Percentiles rank a stretch among this genome's conserved stretches.
These are phyloP conservation scores for Lagodon rhomboides DNA, from an alignment of 2,797 vertebrate species.

Conservation along the genomic window DNA sequence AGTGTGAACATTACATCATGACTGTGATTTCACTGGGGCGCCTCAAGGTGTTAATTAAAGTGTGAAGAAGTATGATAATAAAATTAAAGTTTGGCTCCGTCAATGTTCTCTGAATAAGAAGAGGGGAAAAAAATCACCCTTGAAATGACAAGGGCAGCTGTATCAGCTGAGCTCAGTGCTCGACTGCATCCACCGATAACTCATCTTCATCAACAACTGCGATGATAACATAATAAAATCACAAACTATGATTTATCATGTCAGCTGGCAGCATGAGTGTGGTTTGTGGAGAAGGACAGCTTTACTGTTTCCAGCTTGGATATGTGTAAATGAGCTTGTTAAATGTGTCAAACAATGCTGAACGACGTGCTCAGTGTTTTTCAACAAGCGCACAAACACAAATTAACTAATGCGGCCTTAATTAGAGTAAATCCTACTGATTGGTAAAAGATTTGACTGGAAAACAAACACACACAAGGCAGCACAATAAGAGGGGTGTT, in stretches of 20 bases:
- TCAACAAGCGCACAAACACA: constrained; percentile 44
- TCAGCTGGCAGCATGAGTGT: constrained; percentile 34
- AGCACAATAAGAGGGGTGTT: not conserved
- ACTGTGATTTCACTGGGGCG: constrained; percentile 5
- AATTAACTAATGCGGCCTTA: constrained; percentile 37
- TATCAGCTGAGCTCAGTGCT: not conserved
- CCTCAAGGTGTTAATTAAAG: constrained; percentile 11
- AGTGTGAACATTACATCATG: constrained; percentile 3
- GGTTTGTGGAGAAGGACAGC: constrained; percentile 37
- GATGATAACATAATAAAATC: constrained; percentile 40
- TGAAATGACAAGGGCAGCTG: constrained; percentile 16
- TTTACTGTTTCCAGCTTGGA: constrained; percentile 14
- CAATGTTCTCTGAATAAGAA: not conserved
- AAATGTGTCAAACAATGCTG: constrained; percentile 33
- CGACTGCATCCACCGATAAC: not conserved
- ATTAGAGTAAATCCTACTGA: constrained; percentile 49
- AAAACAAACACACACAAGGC: constrained; percentile 24
- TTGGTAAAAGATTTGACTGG: constrained; percentile 17
- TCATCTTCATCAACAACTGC: constrained; percentile 27
- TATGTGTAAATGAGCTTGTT: constrained; percentile 44
- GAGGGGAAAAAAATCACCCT: not conserved
- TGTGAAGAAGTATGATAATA: not conserved
- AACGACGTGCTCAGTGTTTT: constrained; percentile 24
- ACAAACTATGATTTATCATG: constrained; percentile 36
- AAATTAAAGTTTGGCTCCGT: constrained; percentile 16